Evolutionary conservation across 2,797 vertebrate species (phyloP).

Genomic region (Scolopax rusticola): DNA sequence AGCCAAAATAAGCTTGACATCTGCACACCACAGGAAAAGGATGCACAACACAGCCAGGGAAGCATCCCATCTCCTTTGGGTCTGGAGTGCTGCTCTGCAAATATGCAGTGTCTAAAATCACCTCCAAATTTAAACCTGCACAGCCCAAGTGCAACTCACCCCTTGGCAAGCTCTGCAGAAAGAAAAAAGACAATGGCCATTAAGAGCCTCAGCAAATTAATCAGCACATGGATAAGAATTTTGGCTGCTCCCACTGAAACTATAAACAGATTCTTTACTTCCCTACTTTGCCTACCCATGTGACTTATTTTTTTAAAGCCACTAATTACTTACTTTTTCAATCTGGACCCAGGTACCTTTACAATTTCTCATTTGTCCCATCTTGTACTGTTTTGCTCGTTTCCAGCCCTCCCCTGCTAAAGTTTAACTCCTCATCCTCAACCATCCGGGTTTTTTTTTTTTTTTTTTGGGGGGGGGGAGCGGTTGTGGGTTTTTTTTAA

Average conservation of each 20-base stretch:
- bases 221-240: background rate
- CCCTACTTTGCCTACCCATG: constrained; percentile 8
- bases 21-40: accelerated
- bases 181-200: background rate
- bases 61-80: background rate
- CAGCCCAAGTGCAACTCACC: background rate
- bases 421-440: background rate
- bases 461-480: no score
- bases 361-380: background rate
- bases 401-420: background rate
- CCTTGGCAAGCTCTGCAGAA: background rate
- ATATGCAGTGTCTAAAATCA: background rate
- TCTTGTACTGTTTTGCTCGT: background rate
- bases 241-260: constrained; percentile 23
- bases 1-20: background rate
- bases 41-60: background rate
- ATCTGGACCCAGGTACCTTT: background rate
- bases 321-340: background rate
- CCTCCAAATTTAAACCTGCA: background rate
- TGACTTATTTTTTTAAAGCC: background rate
- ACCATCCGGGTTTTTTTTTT: no score
- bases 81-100: background rate
- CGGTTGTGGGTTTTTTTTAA: background rate
- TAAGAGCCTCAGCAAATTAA: constrained; percentile 12
- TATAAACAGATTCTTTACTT: constrained; percentile 29